phyloP scores from a whole-genome alignment of 2,113 vertebrate genomes.

The Anser brachyrhynchus region DNA sequence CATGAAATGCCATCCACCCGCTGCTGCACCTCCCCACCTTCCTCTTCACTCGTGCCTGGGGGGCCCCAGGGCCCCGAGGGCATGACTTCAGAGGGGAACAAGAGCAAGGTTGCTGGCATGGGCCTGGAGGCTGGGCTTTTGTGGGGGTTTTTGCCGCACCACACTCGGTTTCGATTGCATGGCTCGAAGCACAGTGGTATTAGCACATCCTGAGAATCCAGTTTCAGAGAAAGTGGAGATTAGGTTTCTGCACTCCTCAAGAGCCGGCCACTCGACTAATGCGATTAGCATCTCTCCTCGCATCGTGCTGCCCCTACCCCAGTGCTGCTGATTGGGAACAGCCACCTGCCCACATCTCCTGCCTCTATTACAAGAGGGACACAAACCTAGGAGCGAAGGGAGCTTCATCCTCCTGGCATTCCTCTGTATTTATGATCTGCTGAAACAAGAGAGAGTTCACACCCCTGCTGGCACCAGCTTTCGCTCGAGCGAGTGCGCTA shows the following conservation, averaged over 20 bases:
- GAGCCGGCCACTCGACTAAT: not conserved
- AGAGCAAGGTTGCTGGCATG: not conserved
- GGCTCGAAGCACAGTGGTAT: not conserved
- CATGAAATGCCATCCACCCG: fast-evolving
- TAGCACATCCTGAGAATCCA: slow-evolving; percentile 60
- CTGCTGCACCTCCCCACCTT: not conserved
- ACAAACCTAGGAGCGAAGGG: not conserved
- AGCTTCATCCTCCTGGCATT: not conserved
- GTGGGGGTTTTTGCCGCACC: not conserved
- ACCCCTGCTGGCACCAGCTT: slow-evolving; percentile 39
- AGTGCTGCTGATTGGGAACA: not conserved
- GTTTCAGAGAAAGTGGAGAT: slow-evolving; percentile 65
- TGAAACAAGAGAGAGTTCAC: slow-evolving; percentile 53
- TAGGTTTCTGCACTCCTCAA: slow-evolving; percentile 43
- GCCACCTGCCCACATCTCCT: fast-evolving
- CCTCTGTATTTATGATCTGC: not conserved
- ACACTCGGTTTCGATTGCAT: not conserved
- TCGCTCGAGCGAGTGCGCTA: not conserved
- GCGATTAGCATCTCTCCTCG: not conserved
- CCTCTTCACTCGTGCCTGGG: not conserved
- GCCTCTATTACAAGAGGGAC: fast-evolving
- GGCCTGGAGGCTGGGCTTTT: not conserved
- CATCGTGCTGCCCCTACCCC: not conserved
- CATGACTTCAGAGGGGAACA: not conserved
- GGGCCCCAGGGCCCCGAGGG: not conserved